phyloP scores from a whole-genome alignment of 2,797 vertebrate genomes.

The Gallirallus australis region DNA sequence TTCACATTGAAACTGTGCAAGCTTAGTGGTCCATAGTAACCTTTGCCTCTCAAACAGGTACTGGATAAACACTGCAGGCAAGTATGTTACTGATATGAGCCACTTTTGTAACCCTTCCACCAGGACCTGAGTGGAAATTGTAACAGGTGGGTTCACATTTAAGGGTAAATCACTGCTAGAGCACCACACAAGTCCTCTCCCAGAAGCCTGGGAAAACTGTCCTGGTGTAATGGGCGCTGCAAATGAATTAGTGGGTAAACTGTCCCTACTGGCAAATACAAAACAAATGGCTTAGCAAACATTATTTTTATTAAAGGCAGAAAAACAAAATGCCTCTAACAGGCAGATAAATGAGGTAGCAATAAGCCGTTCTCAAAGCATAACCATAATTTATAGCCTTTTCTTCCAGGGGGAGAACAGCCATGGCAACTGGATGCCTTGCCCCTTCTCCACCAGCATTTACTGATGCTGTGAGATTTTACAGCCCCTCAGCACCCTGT shows the following conservation, averaged over 20 bases:
- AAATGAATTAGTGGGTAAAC: not conserved
- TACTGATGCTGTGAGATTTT: accelerated
- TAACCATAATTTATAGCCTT: not conserved
- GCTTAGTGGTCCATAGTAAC: accelerated
- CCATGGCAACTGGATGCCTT: not conserved
- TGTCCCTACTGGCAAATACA: not conserved
- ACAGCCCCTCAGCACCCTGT: accelerated
- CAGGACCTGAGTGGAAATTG: not conserved
- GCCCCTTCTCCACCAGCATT: accelerated
- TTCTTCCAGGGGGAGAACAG: not conserved
- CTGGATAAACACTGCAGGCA: not conserved
- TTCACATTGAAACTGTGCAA: not conserved
- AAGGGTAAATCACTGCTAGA: not conserved
- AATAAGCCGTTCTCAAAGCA: not conserved
- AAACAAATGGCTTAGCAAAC: not conserved
- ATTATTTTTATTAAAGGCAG: not conserved
- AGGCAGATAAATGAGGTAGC: not conserved
- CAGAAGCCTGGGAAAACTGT: not conserved
- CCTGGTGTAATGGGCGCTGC: not conserved
- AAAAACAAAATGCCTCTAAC: not conserved
- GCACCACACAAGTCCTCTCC: not conserved
- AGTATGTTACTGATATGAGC: not conserved
- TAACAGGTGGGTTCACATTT: not conserved
- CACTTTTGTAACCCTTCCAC: not conserved
- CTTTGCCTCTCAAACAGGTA: not conserved